Conservation (phyloP, 2,888 invertebrate genomes). For the Trachelus troglodyta region DNA sequence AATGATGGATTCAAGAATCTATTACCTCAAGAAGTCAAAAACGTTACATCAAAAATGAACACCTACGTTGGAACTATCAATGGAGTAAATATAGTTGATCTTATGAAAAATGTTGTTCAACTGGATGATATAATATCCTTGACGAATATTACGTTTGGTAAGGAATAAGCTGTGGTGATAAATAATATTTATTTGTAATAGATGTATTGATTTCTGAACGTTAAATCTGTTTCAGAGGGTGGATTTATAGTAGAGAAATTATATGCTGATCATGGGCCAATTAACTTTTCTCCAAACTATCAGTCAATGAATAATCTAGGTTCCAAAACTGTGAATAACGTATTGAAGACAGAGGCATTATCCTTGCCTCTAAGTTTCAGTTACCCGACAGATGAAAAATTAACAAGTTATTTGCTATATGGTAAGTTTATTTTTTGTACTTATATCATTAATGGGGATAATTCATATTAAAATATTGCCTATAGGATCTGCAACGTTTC, state of each 20-base stretch:
- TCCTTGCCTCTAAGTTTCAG: slow-evolving; percentile 39
- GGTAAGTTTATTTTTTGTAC: neutral
- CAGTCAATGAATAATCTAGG: slow-evolving; percentile 21
- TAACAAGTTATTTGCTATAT: slow-evolving; percentile 33
- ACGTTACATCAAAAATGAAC: slow-evolving; percentile 56
- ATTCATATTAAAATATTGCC: slow-evolving; percentile 11
- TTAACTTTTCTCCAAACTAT: neutral
- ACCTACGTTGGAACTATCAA: slow-evolving; percentile 63
- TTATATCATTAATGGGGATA: neutral
- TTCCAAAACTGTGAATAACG: slow-evolving; percentile 25
- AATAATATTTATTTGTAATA: neutral
- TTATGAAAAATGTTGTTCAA: slow-evolving; percentile 61
- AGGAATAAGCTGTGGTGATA: slow-evolving; percentile 22
- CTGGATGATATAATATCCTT: slow-evolving; percentile 60
- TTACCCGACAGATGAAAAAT: slow-evolving; percentile 29
- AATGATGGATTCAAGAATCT: slow-evolving; percentile 28
- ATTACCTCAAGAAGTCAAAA: slow-evolving; percentile 34
- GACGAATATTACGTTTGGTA: slow-evolving; percentile 65
- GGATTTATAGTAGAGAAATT: slow-evolving; percentile 32
- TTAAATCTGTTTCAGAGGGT: slow-evolving; percentile 16
- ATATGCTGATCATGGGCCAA: slow-evolving; percentile 30
- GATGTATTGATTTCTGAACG: neutral
- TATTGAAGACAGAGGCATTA: slow-evolving; percentile 51
- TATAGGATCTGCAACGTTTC: slow-evolving; percentile 66
- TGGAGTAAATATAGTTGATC: slow-evolving; percentile 53